Percentiles rank a stretch among this genome's conserved stretches.
Conservation (phyloP, 2,797 vertebrate genomes). For the Lagocephalus sceleratus region DNA sequence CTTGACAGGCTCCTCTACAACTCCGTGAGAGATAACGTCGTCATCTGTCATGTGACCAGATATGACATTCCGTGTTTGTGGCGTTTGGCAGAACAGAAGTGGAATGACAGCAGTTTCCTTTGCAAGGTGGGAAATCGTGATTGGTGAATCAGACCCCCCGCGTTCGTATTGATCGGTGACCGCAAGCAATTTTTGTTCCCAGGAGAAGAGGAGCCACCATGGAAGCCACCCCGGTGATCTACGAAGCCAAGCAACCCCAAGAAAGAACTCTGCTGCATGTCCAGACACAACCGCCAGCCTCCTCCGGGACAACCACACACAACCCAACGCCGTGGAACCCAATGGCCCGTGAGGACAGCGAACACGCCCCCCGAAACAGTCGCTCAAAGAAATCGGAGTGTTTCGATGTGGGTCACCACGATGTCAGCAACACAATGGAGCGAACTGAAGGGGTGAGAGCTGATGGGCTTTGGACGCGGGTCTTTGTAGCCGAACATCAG, state of each 20-base stretch:
- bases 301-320: not conserved
- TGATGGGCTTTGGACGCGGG: too few relatives aligned
- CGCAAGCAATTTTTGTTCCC: conserved; percentile 20
- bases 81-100: conserved; percentile 24
- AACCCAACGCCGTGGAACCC: not conserved
- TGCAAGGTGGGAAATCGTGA: conserved; percentile 31
- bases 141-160: conserved; percentile 39
- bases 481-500: too few relatives aligned
- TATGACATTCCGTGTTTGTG: conserved; percentile 38
- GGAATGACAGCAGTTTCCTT: conserved; percentile 28
- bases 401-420: too few relatives aligned
- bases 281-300: not conserved
- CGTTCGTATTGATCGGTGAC: conserved; percentile 40
- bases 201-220: conserved; percentile 40
- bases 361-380: not conserved
- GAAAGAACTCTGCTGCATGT: too few relatives aligned
- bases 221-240: conserved; percentile 29
- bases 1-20: conserved; percentile 51
- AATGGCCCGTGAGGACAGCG: not conserved
- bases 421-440: too few relatives aligned
- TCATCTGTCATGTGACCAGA: conserved; percentile 68
- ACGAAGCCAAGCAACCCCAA: conserved; percentile 20
- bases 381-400: too few relatives aligned
- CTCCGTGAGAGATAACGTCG: conserved; percentile 40
- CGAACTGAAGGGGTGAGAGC: too few relatives aligned